A percentile compares a stretch with the other conserved stretches of the same genome.
Conservation (phyloP, 92 coral and sea anemone species). For the Ricordea florida region DNA sequence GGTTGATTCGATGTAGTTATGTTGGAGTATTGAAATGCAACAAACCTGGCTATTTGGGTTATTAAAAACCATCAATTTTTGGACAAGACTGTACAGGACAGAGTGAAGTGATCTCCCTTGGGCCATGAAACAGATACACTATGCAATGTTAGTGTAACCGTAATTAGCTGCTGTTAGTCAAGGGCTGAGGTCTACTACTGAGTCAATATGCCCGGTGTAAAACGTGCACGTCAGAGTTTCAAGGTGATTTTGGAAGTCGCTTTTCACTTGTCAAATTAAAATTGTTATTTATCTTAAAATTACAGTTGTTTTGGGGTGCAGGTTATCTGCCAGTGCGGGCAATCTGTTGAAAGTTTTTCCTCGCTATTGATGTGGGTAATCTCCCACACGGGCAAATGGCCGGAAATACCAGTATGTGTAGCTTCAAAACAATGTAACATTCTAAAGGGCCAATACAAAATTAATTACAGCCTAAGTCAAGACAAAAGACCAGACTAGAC, state of each 20-base stretch:
- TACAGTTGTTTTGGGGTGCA: too few relatives aligned
- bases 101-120: conserved; percentile 36
- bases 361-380: too few relatives aligned
- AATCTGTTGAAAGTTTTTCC: too few relatives aligned
- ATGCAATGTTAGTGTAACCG: conserved; percentile 6
- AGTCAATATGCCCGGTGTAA: not conserved
- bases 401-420: conserved; percentile 15
- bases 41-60: conserved; percentile 32
- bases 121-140: conserved; percentile 37
- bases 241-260: too few relatives aligned
- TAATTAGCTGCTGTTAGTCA: too few relatives aligned
- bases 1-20: conserved; percentile 36
- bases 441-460: conserved; percentile 20
- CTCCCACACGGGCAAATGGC: too few relatives aligned
- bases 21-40: conserved; percentile 24
- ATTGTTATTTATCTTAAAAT: too few relatives aligned
- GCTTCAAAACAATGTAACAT: conserved; percentile 19
- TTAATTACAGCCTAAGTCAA: conserved; percentile 9
- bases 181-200: conserved; percentile 21
- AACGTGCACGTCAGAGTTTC: too few relatives aligned
- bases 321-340: too few relatives aligned
- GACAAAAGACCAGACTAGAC: conserved; percentile 33
- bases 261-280: too few relatives aligned
- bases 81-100: conserved; percentile 37
- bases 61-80: conserved; percentile 26